Percentiles rank a stretch among this genome's conserved stretches.
Conservation (phyloP, 1,140 invertebrate species). For the Drosophila takahashii region DNA sequence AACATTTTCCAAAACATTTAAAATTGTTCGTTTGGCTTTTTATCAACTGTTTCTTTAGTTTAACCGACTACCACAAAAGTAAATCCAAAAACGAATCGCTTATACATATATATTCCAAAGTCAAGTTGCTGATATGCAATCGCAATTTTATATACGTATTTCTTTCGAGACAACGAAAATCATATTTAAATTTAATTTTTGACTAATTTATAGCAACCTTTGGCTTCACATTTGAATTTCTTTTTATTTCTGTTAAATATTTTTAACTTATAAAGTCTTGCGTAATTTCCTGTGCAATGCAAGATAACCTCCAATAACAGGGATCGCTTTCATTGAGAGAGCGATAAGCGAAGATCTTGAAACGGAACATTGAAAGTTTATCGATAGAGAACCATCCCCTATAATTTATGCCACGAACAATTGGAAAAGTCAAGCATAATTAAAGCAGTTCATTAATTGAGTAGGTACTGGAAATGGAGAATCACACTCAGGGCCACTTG, state of each 20-base stretch:
- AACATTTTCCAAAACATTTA: too few relatives aligned
- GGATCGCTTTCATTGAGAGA: conserved; percentile 34
- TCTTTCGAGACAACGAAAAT: neutral
- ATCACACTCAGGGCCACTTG: conserved; percentile 18
- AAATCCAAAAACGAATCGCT: neutral
- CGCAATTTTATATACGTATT: neutral
- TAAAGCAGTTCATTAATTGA: conserved; percentile 50
- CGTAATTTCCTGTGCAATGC: neutral
- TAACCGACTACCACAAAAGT: neutral
- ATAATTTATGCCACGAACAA: conserved; percentile 36
- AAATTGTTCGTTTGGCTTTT: too few relatives aligned
- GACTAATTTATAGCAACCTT: neutral
- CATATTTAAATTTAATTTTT: neutral
- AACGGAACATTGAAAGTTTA: conserved; percentile 8
- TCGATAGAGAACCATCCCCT: conserved; percentile 5
- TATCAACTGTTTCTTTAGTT: too few relatives aligned
- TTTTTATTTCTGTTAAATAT: neutral
- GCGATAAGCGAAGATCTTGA: conserved; percentile 37
- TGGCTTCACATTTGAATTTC: neutral
- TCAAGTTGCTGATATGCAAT: neutral
- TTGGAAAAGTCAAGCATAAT: conserved; percentile 40
- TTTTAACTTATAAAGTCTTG: neutral
- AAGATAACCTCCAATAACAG: conserved; percentile 25
- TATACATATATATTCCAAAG: neutral
- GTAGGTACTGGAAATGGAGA: conserved; percentile 21